These are phyloP conservation scores for Etheostoma nigrum DNA, from an alignment of 2,797 vertebrate species.

Conservation along the genomic window DNA sequence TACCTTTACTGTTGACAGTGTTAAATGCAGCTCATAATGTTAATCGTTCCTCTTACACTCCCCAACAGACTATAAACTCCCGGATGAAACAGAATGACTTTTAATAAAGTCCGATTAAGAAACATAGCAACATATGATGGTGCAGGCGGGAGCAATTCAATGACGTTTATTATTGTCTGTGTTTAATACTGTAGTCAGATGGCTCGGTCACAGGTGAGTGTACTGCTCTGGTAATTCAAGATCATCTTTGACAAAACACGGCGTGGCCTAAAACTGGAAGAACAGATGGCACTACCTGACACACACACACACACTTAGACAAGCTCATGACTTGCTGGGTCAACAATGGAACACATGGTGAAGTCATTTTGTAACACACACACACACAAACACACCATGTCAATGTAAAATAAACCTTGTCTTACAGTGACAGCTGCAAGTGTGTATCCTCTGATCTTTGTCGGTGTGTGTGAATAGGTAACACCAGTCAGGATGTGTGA, in stretches of 20 bases:
- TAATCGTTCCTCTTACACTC: conserved; percentile 6
- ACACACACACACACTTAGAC: conserved; percentile 24
- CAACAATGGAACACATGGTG: conserved; percentile 48
- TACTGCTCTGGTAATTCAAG: conserved; percentile 48
- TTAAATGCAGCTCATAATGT: conserved; percentile 24
- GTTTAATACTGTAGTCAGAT: conserved; percentile 68
- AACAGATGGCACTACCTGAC: conserved; percentile 65
- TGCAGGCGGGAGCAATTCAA: conserved; percentile 32
- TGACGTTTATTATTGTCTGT: conserved; percentile 45
- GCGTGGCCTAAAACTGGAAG: conserved; percentile 12
- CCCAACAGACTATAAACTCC: conserved; percentile 27
- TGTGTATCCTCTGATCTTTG: conserved; percentile 61
- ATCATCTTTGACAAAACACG: conserved; percentile 48
- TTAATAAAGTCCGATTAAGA: conserved; percentile 29
- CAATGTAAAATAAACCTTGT: conserved; percentile 27
- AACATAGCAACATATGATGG: neutral
- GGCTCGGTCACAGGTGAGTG: conserved; percentile 64
- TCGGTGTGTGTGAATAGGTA: conserved; percentile 54
- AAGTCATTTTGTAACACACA: conserved; percentile 25
- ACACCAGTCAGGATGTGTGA: conserved; percentile 58
- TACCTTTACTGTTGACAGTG: neutral
- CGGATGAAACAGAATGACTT: conserved; percentile 12
- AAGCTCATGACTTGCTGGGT: conserved; percentile 41
- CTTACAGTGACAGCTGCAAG: conserved; percentile 45
- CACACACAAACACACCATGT: conserved; percentile 1